A percentile compares a stretch with the other conserved stretches of the same genome.
Conservation (phyloP, 2,888 invertebrate species). For the Oeneis ivallda region DNA sequence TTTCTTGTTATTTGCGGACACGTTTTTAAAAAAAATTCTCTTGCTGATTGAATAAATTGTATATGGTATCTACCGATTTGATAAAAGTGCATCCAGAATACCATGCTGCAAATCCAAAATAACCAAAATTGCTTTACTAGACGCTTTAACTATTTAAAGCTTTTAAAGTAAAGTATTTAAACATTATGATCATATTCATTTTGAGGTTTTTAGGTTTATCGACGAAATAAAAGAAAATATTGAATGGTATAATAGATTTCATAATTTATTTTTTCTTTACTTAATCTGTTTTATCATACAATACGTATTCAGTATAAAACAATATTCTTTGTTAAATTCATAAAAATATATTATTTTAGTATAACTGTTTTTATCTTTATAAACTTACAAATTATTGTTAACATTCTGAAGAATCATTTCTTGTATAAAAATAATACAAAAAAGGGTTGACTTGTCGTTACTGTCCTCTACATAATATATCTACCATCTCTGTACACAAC, state of each 20-base stretch:
- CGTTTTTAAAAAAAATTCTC: neutral
- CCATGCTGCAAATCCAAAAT: slow-evolving; percentile 5
- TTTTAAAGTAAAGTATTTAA: neutral
- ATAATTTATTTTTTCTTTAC: slow-evolving; percentile 76
- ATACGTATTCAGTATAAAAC: slow-evolving; percentile 81
- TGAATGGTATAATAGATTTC: slow-evolving; percentile 80
- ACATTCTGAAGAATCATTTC: slow-evolving; percentile 76
- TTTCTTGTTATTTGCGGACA: no score
- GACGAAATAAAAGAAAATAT: slow-evolving; percentile 60
- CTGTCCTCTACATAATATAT: slow-evolving; percentile 29
- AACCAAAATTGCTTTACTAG: neutral
- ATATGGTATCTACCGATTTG: neutral
- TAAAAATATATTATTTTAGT: slow-evolving; percentile 82
- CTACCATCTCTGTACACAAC: slow-evolving; percentile 30
- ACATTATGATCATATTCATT: neutral
- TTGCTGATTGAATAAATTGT: neutral
- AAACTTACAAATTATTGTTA: slow-evolving; percentile 81
- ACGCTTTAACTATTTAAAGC: neutral
- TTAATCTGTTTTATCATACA: slow-evolving; percentile 69
- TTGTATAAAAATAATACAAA: slow-evolving; percentile 81
- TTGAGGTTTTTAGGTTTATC: neutral
- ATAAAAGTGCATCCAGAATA: neutral
- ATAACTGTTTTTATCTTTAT: slow-evolving; percentile 78
- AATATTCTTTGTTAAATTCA: slow-evolving; percentile 81
- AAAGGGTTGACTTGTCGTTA: slow-evolving; percentile 49